phyloP scores from a whole-genome alignment of 2,888 invertebrate genomes.

The Athetis lepigone region DNA sequence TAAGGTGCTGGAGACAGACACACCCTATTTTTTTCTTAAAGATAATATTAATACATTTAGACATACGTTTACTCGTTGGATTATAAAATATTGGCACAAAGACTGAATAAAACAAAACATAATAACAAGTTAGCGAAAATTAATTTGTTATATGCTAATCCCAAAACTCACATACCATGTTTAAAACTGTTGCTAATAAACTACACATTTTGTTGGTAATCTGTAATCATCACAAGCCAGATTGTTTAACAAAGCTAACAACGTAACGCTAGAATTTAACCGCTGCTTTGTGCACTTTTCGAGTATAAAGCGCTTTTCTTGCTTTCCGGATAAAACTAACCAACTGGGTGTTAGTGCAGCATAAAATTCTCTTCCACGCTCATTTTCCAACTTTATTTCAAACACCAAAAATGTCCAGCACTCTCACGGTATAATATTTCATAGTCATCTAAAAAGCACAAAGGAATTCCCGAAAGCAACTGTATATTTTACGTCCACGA shows the following conservation, averaged over 20 bases:
- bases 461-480: conserved; percentile 53
- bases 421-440: conserved; percentile 58
- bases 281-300: conserved; percentile 15
- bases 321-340: conserved; percentile 22
- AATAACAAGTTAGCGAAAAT: no score
- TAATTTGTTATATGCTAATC: neutral
- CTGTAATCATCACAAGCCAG: no score
- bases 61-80: no score
- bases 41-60: no score
- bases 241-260: conserved; percentile 6
- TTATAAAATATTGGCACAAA: no score
- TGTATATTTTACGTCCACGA: conserved; percentile 54
- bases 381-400: conserved; percentile 55
- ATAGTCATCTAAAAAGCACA: conserved; percentile 54
- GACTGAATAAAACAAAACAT: no score
- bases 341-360: conserved; percentile 20
- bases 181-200: no score
- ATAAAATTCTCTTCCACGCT: conserved; percentile 33
- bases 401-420: conserved; percentile 59
- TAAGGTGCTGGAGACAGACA: no score
- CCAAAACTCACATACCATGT: no score
- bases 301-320: conserved; percentile 5
- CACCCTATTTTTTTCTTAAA: no score
- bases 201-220: no score
- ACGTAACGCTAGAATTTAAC: conserved; percentile 8